These are phyloP conservation scores for Mormyrus lacerda DNA, from an alignment of 2,113 vertebrate species.

Conservation along the genomic window DNA sequence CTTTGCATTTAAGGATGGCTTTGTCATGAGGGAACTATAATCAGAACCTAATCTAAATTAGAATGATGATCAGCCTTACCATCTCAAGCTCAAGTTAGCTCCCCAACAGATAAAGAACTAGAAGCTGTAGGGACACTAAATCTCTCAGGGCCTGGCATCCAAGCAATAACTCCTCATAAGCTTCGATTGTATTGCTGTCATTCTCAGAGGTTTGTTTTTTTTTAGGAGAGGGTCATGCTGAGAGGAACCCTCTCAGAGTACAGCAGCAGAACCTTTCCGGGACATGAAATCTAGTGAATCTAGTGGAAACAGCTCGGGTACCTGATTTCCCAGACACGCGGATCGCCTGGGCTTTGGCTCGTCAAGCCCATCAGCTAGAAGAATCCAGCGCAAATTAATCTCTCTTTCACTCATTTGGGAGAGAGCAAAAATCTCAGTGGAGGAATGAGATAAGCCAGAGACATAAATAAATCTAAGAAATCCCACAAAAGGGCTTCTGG, in stretches of 20 bases:
- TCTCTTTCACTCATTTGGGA: conserved; percentile 6
- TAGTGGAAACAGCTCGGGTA: neutral
- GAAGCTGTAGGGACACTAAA: neutral
- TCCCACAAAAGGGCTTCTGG: neutral
- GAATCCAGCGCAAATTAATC: conserved; percentile 21
- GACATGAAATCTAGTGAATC: neutral
- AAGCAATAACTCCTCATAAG: neutral
- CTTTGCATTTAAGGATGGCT: neutral
- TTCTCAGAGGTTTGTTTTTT: neutral
- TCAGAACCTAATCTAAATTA: neutral
- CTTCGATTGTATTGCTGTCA: neutral
- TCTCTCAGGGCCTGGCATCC: neutral
- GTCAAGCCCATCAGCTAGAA: neutral
- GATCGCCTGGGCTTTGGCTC: neutral
- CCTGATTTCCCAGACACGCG: neutral
- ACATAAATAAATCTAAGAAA: conserved; percentile 6
- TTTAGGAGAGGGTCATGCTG: neutral
- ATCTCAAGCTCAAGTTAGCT: neutral
- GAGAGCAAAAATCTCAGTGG: neutral
- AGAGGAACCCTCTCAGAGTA: neutral
- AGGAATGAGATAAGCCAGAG: neutral
- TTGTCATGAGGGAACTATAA: neutral
- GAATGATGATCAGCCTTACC: neutral
- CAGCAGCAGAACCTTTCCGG: neutral
- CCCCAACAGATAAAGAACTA: neutral